phyloP scores from a whole-genome alignment of 2,797 vertebrate species.

The Valencia hispanica region DNA sequence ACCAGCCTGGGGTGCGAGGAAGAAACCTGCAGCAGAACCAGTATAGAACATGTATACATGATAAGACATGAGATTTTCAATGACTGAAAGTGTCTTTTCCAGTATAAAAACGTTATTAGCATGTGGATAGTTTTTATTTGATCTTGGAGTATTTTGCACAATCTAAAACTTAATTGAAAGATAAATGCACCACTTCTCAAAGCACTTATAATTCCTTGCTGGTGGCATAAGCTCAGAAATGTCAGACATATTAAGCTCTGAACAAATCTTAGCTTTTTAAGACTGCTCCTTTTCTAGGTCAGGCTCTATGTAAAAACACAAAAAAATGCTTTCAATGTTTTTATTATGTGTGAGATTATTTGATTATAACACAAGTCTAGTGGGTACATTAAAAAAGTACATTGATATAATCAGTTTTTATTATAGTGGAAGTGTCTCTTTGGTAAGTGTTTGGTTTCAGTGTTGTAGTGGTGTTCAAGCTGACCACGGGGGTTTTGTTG shows the following conservation, averaged over 20 bases:
- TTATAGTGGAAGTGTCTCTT: neutral
- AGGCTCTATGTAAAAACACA: neutral
- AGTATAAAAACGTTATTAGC: neutral
- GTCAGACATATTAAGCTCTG: neutral
- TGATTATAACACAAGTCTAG: neutral
- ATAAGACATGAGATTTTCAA: neutral
- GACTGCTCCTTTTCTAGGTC: neutral
- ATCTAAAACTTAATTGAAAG: neutral
- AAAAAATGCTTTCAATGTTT: too few relatives aligned
- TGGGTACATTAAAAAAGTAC: neutral
- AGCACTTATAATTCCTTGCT: neutral
- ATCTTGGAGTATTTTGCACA: neutral
- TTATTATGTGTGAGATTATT: neutral
- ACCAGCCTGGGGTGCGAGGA: neutral
- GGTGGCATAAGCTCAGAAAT: neutral
- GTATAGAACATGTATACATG: neutral
- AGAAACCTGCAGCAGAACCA: neutral
- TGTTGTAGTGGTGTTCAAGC: neutral
- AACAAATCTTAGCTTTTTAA: neutral
- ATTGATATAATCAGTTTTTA: neutral
- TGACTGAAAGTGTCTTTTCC: neutral
- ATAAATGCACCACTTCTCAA: neutral
- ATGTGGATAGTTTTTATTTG: neutral
- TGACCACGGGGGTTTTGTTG: neutral
- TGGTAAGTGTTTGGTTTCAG: constrained; percentile 1